These are phyloP conservation scores for Drosophila subquinaria DNA, from an alignment of 2,888 invertebrate species.

Conservation along the genomic window DNA sequence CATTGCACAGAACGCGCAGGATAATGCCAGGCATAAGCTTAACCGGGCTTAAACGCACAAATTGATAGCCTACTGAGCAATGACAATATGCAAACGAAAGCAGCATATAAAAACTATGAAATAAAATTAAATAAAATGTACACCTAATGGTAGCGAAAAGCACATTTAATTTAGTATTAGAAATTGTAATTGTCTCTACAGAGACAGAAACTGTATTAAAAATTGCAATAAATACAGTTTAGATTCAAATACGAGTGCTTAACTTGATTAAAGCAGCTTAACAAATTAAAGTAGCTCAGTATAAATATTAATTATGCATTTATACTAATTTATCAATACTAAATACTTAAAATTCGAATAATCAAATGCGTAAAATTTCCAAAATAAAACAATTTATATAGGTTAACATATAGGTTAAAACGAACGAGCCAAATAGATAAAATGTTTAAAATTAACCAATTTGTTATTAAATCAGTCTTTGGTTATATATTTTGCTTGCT, in stretches of 20 bases:
- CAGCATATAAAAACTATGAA: slow-evolving; percentile 10
- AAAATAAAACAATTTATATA: too few species aligned
- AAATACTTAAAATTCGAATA: background rate
- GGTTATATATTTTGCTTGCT: background rate
- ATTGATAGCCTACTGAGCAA: slow-evolving; percentile 62
- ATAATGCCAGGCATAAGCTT: slow-evolving; percentile 47
- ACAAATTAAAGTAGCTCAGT: background rate
- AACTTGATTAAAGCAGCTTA: background rate
- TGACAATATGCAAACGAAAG: slow-evolving; percentile 43
- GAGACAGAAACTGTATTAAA: background rate
- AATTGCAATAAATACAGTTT: too few species aligned
- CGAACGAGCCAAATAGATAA: too few species aligned
- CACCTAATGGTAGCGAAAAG: slow-evolving; percentile 27
- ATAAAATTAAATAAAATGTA: slow-evolving; percentile 12
- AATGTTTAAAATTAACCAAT: too few species aligned
- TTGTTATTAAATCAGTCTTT: background rate
- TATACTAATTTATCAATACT: background rate
- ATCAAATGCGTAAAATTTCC: too few species aligned
- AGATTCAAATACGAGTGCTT: background rate
- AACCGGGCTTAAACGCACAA: slow-evolving; percentile 41
- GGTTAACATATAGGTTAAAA: too few species aligned
- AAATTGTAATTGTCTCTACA: slow-evolving; percentile 23
- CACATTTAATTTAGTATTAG: background rate
- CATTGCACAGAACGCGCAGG: slow-evolving; percentile 32
- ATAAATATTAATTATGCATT: background rate